Conservation (phyloP, 1,140 invertebrate genomes). For the Zaprionus nigranus region DNA sequence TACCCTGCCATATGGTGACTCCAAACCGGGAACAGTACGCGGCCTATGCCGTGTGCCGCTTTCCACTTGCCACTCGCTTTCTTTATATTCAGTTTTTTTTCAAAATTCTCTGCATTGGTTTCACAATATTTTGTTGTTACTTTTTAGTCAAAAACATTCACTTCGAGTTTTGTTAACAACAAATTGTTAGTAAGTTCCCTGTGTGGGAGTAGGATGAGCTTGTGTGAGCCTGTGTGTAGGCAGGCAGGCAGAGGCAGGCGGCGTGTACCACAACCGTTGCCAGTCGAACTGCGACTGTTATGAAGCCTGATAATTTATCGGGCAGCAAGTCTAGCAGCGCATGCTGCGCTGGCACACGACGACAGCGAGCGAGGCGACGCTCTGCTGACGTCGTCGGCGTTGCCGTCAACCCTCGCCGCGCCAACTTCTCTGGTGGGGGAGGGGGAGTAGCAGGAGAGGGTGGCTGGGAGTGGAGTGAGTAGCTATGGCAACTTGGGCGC, state of each 20-base stretch:
- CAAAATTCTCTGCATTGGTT: not conserved
- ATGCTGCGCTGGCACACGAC: slow-evolving; percentile 42
- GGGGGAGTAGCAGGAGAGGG: not conserved
- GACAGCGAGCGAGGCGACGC: slow-evolving; percentile 10
- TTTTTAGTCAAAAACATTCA: slow-evolving; percentile 17
- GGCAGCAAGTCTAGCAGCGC: slow-evolving; percentile 75
- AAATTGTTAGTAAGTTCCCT: slow-evolving; percentile 22
- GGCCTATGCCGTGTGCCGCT: slow-evolving; percentile 1
- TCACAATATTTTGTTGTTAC: not conserved
- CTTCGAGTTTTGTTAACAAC: slow-evolving; percentile 39
- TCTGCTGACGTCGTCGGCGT: slow-evolving; percentile 33
- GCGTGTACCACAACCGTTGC: slow-evolving; percentile 67
- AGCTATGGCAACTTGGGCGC: slow-evolving; percentile 75
- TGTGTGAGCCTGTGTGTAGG: too few relatives aligned
- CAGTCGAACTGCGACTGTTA: slow-evolving; percentile 79
- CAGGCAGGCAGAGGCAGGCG: slow-evolving; percentile 25
- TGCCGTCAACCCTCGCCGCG: slow-evolving; percentile 31
- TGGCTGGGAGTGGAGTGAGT: slow-evolving; percentile 3
- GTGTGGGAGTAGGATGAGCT: too few relatives aligned
- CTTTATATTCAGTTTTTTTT: not conserved
- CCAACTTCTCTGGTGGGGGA: not conserved
- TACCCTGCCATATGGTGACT: slow-evolving; percentile 70
- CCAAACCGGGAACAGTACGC: not conserved
- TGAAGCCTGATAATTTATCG: slow-evolving; percentile 80
- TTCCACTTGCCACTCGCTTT: slow-evolving; percentile 17